Evolutionary conservation across 2,113 vertebrate species (phyloP).

Genomic region (Copsychus sechellarum): DNA sequence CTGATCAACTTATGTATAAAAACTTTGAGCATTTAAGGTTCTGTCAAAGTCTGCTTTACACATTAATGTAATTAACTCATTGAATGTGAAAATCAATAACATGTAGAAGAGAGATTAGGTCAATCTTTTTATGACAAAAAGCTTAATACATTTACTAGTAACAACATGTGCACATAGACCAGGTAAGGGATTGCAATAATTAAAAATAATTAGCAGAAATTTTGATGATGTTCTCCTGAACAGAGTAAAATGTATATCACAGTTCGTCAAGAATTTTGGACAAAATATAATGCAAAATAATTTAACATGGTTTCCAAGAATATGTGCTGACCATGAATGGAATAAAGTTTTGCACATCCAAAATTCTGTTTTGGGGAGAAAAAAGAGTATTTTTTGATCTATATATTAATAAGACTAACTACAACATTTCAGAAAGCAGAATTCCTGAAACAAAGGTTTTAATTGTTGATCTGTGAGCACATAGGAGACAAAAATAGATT

Average conservation of each 20-base stretch:
- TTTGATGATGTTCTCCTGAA: neutral
- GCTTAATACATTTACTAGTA: neutral
- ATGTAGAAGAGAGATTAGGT: neutral
- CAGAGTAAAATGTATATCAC: neutral
- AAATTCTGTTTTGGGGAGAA: neutral
- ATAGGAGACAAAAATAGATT: neutral
- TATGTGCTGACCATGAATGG: neutral
- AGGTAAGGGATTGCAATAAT: neutral
- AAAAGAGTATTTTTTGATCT: neutral
- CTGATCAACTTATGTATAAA: neutral
- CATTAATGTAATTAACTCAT: neutral
- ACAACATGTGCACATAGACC: neutral
- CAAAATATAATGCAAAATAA: neutral
- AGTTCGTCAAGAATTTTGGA: neutral
- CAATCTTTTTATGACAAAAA: neutral
- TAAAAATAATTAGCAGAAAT: neutral
- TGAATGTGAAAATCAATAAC: neutral
- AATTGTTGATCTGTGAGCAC: neutral
- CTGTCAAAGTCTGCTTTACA: neutral
- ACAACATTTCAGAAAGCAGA: neutral
- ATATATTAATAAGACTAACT: neutral
- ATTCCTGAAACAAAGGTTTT: neutral
- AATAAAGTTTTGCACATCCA: neutral
- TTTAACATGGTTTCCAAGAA: neutral
- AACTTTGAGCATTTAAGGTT: neutral